Evolutionary conservation across 2,113 vertebrate species (phyloP).

Genomic region (Festucalex cinctus): DNA sequence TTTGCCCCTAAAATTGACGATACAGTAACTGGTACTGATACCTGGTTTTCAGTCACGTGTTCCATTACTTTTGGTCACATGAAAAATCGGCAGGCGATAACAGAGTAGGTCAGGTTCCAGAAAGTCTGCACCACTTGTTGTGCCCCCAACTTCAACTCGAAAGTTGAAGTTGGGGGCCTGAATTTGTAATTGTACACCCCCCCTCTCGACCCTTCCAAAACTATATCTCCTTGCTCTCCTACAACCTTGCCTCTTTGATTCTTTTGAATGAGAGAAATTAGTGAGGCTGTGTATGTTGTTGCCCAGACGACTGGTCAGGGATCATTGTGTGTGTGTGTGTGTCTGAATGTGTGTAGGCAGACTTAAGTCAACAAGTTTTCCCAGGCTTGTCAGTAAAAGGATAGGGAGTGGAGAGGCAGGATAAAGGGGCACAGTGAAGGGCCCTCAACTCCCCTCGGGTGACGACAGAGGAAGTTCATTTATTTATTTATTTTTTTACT

Average conservation of each 20-base stretch:
- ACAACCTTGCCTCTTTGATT: conserved; percentile 41
- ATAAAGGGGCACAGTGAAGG: conserved; percentile 1
- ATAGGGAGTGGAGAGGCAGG: conserved; percentile 30
- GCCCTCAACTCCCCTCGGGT: background rate
- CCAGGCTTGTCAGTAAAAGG: conserved; percentile 66
- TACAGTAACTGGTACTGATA: background rate
- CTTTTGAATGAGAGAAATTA: conserved; percentile 61
- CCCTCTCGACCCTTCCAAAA: conserved; percentile 35
- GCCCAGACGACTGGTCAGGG: conserved; percentile 56
- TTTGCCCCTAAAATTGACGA: background rate
- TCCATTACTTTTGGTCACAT: background rate
- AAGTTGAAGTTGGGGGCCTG: conserved; percentile 2
- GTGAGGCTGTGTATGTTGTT: conserved; percentile 54
- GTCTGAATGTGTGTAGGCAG: conserved; percentile 54
- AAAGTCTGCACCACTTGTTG: background rate
- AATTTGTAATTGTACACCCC: conserved; percentile 52
- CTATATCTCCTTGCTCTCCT: conserved; percentile 58
- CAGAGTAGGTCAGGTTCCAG: background rate
- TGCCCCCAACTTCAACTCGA: conserved; percentile 15
- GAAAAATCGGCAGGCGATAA: background rate
- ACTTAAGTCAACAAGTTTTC: conserved; percentile 70
- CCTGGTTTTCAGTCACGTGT: background rate
- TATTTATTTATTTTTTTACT: conserved; percentile 7
- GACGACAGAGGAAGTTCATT: too few species aligned
- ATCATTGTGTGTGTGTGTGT: conserved; percentile 65